Evolutionary conservation across 2,797 vertebrate species (phyloP).

Genomic region (Coranthus polyacanthus): DNA sequence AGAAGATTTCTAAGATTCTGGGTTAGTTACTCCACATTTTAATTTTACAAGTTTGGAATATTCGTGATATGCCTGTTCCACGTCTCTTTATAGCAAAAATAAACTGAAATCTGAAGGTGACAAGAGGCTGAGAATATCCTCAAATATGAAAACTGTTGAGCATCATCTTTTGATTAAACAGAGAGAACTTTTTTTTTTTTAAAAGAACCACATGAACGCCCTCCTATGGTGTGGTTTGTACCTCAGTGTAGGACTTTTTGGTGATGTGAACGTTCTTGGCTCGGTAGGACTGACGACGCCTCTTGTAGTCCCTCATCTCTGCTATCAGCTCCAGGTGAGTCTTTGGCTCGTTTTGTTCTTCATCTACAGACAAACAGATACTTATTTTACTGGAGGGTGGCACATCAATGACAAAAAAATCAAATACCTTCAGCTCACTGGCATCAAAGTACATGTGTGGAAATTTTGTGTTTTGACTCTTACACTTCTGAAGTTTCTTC

Average conservation of each 20-base stretch:
- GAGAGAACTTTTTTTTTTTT: not conserved
- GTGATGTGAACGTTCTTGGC: slow-evolving; percentile 99
- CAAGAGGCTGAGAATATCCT: not conserved
- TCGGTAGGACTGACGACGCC: slow-evolving; percentile 95
- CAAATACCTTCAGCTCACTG: not conserved
- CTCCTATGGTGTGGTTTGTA: slow-evolving; percentile 35
- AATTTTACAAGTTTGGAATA: no score
- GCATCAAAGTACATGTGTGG: not conserved
- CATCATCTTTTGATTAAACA: no score
- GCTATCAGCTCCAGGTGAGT: slow-evolving; percentile 97
- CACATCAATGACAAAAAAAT: not conserved
- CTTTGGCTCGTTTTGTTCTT: slow-evolving; percentile 91
- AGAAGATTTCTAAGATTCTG: no score
- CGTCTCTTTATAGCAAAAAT: no score
- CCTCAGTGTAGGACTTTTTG: slow-evolving; percentile 98
- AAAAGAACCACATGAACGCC: fast-evolving
- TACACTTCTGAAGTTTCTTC: slow-evolving; percentile 94
- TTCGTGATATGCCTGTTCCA: no score
- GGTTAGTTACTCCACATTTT: no score
- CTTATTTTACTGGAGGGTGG: not conserved
- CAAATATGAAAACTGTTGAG: no score
- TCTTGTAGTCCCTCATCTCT: slow-evolving; percentile 98
- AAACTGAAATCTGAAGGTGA: not conserved
- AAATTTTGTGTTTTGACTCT: not conserved
- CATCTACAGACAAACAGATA: slow-evolving; percentile 78